phyloP scores from a whole-genome alignment of 2,888 invertebrate species.

The Sericinus montela region DNA sequence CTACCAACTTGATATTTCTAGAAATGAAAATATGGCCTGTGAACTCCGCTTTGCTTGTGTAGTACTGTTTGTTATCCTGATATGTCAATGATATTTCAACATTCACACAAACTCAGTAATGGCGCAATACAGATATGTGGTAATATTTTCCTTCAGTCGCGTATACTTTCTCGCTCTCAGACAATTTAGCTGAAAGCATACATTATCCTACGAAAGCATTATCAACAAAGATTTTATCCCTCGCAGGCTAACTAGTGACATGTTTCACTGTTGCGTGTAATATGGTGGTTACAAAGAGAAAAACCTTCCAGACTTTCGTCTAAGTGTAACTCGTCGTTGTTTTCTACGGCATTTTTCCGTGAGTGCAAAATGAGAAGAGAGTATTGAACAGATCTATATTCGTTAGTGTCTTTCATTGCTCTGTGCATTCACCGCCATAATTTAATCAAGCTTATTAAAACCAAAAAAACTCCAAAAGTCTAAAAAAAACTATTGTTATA shows the following conservation, averaged over 20 bases:
- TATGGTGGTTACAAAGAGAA: slow-evolving; percentile 2
- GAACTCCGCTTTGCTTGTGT: too few species aligned
- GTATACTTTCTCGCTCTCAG: slow-evolving; percentile 6
- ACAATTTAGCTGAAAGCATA: slow-evolving; percentile 17
- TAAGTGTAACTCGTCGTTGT: not conserved
- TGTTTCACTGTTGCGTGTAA: not conserved
- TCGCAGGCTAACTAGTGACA: slow-evolving; percentile 9
- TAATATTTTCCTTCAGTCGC: slow-evolving; percentile 5
- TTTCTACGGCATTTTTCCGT: not conserved
- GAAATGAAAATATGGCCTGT: too few species aligned
- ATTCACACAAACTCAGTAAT: not conserved
- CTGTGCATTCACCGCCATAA: not conserved
- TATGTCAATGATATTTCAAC: not conserved
- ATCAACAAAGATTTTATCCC: slow-evolving; percentile 16
- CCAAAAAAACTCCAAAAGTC: too few species aligned
- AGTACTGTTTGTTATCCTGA: not conserved
- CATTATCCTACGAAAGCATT: slow-evolving; percentile 12
- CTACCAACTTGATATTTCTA: too few species aligned
- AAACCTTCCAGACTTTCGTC: not conserved
- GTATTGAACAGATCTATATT: not conserved
- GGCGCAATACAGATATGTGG: not conserved
- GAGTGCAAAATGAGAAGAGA: not conserved
- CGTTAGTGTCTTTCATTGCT: not conserved
- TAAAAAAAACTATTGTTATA: too few species aligned
- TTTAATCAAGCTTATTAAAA: too few species aligned